Conservation (phyloP, 2,888 invertebrate genomes). For the Theretra japonica region DNA sequence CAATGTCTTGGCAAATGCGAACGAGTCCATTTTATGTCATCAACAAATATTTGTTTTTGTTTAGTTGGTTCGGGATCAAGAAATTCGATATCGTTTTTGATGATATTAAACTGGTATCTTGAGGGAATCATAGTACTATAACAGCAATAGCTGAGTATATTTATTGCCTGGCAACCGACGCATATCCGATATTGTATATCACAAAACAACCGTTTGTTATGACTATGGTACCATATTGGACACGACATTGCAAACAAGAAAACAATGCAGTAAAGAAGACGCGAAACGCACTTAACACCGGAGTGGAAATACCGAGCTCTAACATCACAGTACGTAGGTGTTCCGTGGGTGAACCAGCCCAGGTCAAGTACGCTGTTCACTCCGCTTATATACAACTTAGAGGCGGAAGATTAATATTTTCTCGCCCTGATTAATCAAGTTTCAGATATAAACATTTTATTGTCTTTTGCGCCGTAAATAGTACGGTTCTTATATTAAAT, state of each 20-base stretch:
- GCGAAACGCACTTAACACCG: not conserved
- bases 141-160: no score
- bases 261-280: not conserved
- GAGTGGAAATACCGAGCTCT: slow-evolving; percentile 48
- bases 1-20: not conserved
- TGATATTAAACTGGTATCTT: no score
- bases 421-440: not conserved
- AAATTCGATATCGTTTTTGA: no score
- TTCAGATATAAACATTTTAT: not conserved
- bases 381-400: not conserved
- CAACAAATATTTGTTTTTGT: not conserved
- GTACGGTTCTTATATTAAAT: not conserved
- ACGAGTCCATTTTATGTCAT: not conserved
- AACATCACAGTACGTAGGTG: slow-evolving; percentile 51
- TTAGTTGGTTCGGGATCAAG: not conserved
- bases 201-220: not conserved
- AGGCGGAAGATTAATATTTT: slow-evolving; percentile 10
- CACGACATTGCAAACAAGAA: not conserved
- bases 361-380: slow-evolving; percentile 51
- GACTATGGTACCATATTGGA: not conserved
- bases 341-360: slow-evolving; percentile 45
- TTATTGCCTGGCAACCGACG: no score
- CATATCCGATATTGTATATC: no score
- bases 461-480: not conserved
- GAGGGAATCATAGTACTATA: no score